phyloP scores from a whole-genome alignment of 2,888 invertebrate species.

The Andricus quercusramuli region DNA sequence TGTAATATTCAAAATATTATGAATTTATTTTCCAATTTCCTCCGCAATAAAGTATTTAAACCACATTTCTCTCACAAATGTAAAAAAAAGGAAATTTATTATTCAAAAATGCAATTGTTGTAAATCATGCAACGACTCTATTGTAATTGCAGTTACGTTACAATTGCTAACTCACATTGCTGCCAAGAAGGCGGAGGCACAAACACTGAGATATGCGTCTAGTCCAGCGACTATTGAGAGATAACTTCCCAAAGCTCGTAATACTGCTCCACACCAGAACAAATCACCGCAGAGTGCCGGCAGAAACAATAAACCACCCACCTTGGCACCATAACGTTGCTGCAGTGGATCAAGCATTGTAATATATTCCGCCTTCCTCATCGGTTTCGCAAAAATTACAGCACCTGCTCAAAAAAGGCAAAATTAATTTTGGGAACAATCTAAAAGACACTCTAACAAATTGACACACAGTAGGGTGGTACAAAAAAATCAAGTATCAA shows the following conservation, averaged over 20 bases:
- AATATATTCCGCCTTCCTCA: slow-evolving; percentile 85
- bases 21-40: no score
- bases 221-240: slow-evolving; percentile 72
- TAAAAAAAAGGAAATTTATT: no score
- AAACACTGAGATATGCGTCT: slow-evolving; percentile 71
- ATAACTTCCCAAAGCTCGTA: slow-evolving; percentile 82
- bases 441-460: no score
- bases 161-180: slow-evolving; percentile 66
- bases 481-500: no score
- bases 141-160: no score
- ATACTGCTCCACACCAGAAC: slow-evolving; percentile 86
- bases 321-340: slow-evolving; percentile 84
- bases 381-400: slow-evolving; percentile 84
- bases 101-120: no score
- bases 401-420: slow-evolving; percentile 80
- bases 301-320: slow-evolving; percentile 84
- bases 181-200: slow-evolving; percentile 70
- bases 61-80: no score
- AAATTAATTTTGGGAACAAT: no score
- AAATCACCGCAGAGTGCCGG: slow-evolving; percentile 86
- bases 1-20: no score
- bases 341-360: slow-evolving; percentile 88
- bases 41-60: no score
- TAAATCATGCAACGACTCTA: no score
- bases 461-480: no score